Evolutionary conservation across 1,140 invertebrate genomes (phyloP).

Genomic region (Chrysoperla carnea): DNA sequence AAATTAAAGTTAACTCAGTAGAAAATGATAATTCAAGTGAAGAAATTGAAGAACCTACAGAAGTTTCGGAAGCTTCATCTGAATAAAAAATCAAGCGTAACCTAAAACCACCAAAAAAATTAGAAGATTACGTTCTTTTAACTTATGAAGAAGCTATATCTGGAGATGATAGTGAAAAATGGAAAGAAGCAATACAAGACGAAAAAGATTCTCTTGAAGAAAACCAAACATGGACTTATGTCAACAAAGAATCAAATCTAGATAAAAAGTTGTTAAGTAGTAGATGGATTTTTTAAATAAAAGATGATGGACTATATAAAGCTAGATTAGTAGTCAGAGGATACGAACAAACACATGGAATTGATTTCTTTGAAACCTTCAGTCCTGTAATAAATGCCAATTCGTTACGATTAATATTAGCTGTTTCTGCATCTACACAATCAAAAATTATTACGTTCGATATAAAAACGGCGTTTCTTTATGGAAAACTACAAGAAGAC

Average conservation of each 20-base stretch:
- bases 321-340: conserved; percentile 23
- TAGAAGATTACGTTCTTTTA: too few species aligned
- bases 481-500: conserved; percentile 21
- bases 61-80: too few species aligned
- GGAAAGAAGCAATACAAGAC: too few species aligned
- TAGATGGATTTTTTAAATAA: conserved; percentile 21
- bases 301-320: conserved; percentile 15
- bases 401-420: conserved; percentile 19
- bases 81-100: too few species aligned
- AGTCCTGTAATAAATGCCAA: conserved; percentile 14
- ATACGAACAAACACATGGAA: conserved; percentile 16
- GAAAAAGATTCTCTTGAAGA: too few species aligned
- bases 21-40: too few species aligned
- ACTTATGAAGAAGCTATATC: too few species aligned
- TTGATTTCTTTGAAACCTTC: conserved; percentile 21
- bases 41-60: too few species aligned
- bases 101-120: too few species aligned
- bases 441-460: conserved; percentile 15
- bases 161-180: too few species aligned
- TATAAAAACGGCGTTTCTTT: conserved; percentile 23
- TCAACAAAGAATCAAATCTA: conserved; percentile 4
- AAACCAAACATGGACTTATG: not conserved
- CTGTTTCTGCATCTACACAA: conserved; percentile 11
- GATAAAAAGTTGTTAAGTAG: conserved; percentile 9
- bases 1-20: too few species aligned